Conservation (phyloP, 2,888 invertebrate genomes). For the Ceriagrion tenellum region DNA sequence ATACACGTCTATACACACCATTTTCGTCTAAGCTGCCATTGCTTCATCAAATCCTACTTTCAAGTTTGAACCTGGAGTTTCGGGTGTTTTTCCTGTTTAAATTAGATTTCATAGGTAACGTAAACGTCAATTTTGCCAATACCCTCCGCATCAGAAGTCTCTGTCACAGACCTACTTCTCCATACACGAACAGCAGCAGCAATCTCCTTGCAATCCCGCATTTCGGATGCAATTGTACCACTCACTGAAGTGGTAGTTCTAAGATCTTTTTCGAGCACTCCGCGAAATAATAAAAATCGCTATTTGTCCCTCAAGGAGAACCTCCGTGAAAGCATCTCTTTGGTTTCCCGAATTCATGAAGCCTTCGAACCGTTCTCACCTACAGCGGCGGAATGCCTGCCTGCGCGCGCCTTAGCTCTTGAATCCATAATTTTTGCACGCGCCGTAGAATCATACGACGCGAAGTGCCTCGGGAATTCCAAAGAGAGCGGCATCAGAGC, state of each 20-base stretch:
- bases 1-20: no score
- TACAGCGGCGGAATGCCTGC: not conserved
- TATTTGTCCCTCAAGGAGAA: not conserved
- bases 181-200: not conserved
- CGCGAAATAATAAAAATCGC: not conserved
- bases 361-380: slow-evolving; percentile 22
- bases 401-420: not conserved
- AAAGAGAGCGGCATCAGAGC: not conserved
- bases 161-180: no score
- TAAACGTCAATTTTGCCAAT: no score
- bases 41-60: no score
- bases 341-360: slow-evolving; percentile 2
- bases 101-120: no score
- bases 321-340: not conserved
- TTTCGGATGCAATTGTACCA: not conserved
- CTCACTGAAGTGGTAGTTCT: not conserved
- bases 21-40: no score
- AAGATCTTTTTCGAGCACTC: not conserved
- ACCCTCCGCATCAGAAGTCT: no score
- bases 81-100: no score
- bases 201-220: not conserved
- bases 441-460: not conserved
- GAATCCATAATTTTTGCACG: slow-evolving; percentile 26
- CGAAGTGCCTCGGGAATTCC: not conserved
- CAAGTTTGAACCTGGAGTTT: no score